Base-by-base conservation (phyloP, 2,797 vertebrate genomes). In the Melanotaenia nigrans region DNA sequence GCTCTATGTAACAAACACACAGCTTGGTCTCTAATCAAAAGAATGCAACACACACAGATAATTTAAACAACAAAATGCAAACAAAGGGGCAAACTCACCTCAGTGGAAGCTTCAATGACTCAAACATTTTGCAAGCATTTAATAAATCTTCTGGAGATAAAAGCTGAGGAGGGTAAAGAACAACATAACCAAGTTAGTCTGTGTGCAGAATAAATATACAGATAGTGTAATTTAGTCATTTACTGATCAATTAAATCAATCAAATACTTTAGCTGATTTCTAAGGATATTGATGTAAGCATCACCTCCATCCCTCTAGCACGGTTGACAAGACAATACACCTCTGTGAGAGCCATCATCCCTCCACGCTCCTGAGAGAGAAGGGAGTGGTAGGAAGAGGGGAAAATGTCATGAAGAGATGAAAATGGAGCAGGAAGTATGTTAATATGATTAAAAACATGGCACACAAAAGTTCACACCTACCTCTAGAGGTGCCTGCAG, bases 311-410 rank as follows among this genome's bases (percentile, higher is more conserved):
- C 61, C 98, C 98, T 85, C 98, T 92, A 6, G 98, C 98, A 0
- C 98, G 94, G 82, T 99, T 99, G 55, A 99, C 97, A 58, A 99
- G 92, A 77, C 98, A 99, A 90, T 99, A 99, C 22, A 99, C 98
- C 81, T 99, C 98, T 0, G 97, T 99, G 24, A 99, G 95, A 0
- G 97, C 97, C 98, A 99, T 97, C 94, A 99, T 98, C 32, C 97
- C 98, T 0, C 98, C 97, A 62, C 96, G 95, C 83, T 99, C 98
- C 98, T 99, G 82, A 68, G 20, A 74, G 40, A 66, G 53, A 0
- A 25, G 28, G 10, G 7, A 32, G 30, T 24, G 55, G 40, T 12
- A 22, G 1, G 54, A 8, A 49, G 30, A 60, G 12, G 60, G 11
- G 25, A 16, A 61, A 20, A 47, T 73, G 3, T 55, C 6, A 55